phyloP scores from a whole-genome alignment of 2,113 vertebrate species.

The Gymnorhina tibicen region DNA sequence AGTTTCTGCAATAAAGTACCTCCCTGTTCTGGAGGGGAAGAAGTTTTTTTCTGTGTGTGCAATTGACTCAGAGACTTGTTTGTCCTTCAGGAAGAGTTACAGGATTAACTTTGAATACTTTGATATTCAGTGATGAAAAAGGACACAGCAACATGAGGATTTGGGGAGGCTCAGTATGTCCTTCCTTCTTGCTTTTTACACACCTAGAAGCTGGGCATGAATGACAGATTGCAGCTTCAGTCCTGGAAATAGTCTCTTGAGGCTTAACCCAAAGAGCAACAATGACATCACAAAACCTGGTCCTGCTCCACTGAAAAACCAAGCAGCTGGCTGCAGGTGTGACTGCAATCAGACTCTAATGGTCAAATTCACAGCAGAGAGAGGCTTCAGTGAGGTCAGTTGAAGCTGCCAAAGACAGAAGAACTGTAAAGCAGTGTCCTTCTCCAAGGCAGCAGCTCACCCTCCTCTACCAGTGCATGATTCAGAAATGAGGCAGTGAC shows the following conservation, averaged over 20 bases:
- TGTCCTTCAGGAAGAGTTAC: constrained; percentile 29
- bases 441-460: neutral
- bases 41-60: neutral
- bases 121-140: neutral
- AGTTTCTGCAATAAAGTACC: neutral
- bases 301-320: neutral
- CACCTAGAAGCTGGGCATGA: neutral
- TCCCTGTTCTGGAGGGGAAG: neutral
- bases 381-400: neutral
- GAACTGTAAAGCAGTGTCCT: neutral
- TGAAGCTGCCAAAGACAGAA: neutral
- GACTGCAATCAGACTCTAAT: neutral
- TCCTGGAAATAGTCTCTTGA: constrained; percentile 2
- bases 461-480: neutral
- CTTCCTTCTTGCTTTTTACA: neutral
- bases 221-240: neutral
- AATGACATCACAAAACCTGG: neutral
- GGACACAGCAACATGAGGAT: neutral
- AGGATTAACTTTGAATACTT: constrained; percentile 32
- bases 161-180: neutral
- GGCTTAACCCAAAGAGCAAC: neutral
- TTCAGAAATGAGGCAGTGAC: neutral
- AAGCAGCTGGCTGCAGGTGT: neutral
- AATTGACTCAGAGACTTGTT: constrained; percentile 18
- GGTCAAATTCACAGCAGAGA: neutral